Base-by-base conservation (phyloP, 2,888 invertebrate genomes). In the Hirtodrosophila confusa region DNA sequence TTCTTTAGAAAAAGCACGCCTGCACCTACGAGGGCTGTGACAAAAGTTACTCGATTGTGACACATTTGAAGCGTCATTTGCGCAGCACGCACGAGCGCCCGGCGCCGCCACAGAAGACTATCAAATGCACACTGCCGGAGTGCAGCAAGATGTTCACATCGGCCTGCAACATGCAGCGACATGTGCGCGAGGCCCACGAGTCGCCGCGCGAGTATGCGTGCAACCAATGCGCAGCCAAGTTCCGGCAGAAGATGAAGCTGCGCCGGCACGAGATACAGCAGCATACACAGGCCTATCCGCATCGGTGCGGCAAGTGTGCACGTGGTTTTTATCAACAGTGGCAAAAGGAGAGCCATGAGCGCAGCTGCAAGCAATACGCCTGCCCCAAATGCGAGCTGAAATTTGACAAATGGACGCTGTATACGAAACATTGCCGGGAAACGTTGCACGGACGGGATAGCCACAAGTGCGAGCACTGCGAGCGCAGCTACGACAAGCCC, bases 51-150 rank as follows among this genome's bases (percentile, higher is more conserved):
- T 93, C 93, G 2, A 94, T 92, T 75, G 92, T 93, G 58, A 93
- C 93, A 8, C 94, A 94, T 83, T 89, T 95, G 49, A 93, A 93
- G 82, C 92, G 95, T 0, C 95, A 95, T 75, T 79, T 92, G 44
- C 91, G 92, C 44, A 92, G 89, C 50, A 91, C 89, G 3, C 94
- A 93, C 76, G 91, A 92, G 70, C 89, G 91, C 4, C 64, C 68
- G 0, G 55, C 53, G 17, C 44, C 61, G 0, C 65, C 69, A 7
- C 62, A 57, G 7, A 90, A 88, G 48, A 82, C 72, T 9, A 55
- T 90, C 0, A 75, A 83, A 7, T 92, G 92, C 47, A 62, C 65
- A 2, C 57, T 90, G 3, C 69, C 74, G 3, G 80, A 77, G 7
- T 95, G 95, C 75, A 75, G 90, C 31, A 92, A 93, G 80, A 89